Evolutionary conservation across 2,113 vertebrate species (phyloP).

Genomic region (Alces alces): DNA sequence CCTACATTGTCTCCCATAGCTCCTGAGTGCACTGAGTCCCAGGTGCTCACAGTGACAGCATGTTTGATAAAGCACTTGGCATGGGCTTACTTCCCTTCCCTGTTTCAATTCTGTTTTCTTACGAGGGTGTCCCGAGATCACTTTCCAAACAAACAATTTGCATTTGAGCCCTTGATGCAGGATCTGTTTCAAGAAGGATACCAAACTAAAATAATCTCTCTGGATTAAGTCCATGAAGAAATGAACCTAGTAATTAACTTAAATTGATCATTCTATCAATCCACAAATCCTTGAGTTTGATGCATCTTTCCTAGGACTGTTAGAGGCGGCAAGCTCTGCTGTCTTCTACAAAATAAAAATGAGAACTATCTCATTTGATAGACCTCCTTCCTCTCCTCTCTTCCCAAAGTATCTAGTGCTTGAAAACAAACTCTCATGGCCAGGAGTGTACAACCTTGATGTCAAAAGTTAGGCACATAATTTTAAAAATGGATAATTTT

Average conservation of each 20-base stretch:
- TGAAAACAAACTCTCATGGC: slow-evolving; percentile 3
- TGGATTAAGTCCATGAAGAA: slow-evolving; percentile 33
- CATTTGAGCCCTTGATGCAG: not conserved
- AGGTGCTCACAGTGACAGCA: not conserved
- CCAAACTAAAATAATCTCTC: not conserved
- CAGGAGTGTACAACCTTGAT: not conserved
- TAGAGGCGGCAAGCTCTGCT: not conserved
- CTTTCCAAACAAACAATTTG: not conserved
- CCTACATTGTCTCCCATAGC: not conserved
- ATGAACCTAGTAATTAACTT: slow-evolving; percentile 3
- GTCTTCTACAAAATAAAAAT: slow-evolving; percentile 13
- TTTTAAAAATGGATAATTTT: slow-evolving; percentile 61
- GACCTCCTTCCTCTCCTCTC: not conserved
- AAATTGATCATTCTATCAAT: not conserved
- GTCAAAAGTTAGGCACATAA: slow-evolving; percentile 26
- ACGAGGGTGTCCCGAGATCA: not conserved
- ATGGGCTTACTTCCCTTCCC: not conserved
- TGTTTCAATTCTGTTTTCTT: not conserved
- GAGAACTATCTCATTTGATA: not conserved
- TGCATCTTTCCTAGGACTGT: not conserved
- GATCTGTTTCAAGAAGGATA: not conserved
- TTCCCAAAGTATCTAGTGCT: not conserved
- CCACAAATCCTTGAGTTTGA: slow-evolving; percentile 12
- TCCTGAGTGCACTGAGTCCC: not conserved
- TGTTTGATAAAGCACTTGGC: not conserved